Evolutionary conservation across 2,797 vertebrate genomes (phyloP).

Genomic region (Acanthiza pusilla): DNA sequence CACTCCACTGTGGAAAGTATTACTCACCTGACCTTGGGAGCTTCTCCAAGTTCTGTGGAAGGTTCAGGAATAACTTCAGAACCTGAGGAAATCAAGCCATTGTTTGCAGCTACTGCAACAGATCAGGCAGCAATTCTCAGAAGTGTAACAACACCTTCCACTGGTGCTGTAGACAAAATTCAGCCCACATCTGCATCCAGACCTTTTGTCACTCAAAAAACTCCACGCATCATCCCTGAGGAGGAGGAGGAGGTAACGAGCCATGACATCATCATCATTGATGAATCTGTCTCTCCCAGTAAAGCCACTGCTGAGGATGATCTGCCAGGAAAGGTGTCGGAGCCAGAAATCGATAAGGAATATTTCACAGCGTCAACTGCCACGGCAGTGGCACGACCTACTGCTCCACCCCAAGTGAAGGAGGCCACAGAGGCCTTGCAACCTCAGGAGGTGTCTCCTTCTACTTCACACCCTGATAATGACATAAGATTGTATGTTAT

Average conservation of each 20-base stretch:
- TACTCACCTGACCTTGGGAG: background rate
- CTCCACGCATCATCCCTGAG: slow-evolving; percentile 35
- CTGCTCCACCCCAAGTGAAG: slow-evolving; percentile 35
- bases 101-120: slow-evolving; percentile 25
- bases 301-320: slow-evolving; percentile 61
- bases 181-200: slow-evolving; percentile 24
- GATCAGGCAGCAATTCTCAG: background rate
- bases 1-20: background rate
- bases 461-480: slow-evolving; percentile 63
- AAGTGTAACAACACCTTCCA: background rate
- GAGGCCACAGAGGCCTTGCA: slow-evolving; percentile 59
- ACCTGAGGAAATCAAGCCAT: slow-evolving; percentile 12
- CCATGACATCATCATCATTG: slow-evolving; percentile 69
- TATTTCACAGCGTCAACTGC: slow-evolving; percentile 73
- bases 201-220: slow-evolving; percentile 27
- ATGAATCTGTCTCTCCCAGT: slow-evolving; percentile 73
- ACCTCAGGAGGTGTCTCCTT: slow-evolving; percentile 58
- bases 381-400: slow-evolving; percentile 48
- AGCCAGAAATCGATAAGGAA: slow-evolving; percentile 74
- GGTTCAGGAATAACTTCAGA: slow-evolving; percentile 69
- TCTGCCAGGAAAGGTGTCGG: slow-evolving; percentile 47
- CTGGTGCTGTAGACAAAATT: background rate
- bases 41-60: slow-evolving; percentile 47
- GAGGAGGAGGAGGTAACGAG: slow-evolving; percentile 72
- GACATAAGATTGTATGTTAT: slow-evolving; percentile 75